Evolutionary conservation across 2,797 vertebrate species (phyloP).

Genomic region (Caiman crocodilus): DNA sequence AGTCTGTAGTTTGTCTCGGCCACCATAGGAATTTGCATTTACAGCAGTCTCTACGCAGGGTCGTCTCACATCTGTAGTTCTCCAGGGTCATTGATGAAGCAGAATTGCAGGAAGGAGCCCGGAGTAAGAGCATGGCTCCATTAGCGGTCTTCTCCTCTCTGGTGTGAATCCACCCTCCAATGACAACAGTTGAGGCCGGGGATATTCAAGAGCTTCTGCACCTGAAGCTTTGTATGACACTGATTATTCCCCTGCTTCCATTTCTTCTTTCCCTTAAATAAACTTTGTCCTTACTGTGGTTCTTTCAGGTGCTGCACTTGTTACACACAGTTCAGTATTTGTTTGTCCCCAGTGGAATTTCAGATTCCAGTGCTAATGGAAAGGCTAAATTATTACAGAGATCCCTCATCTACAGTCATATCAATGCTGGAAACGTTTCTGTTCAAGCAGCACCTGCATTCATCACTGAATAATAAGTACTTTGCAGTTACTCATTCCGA

Average conservation of each 20-base stretch:
- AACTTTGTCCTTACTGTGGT: not conserved
- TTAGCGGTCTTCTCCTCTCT: not conserved
- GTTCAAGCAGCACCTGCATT: not conserved
- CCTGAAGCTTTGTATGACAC: not conserved
- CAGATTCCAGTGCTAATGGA: not conserved
- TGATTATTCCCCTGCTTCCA: not conserved
- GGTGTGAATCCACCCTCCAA: fast-evolving
- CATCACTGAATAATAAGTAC: not conserved
- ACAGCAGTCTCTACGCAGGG: not conserved
- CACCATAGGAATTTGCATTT: not conserved
- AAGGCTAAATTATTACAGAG: not conserved
- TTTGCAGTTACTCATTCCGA: not conserved
- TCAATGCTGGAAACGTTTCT: not conserved
- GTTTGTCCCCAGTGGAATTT: not conserved
- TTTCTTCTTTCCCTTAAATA: not conserved
- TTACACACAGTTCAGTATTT: not conserved
- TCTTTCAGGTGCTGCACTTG: not conserved
- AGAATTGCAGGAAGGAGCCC: not conserved
- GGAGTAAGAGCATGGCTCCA: not conserved
- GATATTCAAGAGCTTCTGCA: not conserved
- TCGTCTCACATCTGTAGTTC: not conserved
- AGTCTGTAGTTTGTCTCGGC: not conserved
- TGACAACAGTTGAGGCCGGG: not conserved
- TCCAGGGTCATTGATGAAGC: not conserved
- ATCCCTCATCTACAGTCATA: not conserved